phyloP scores from a whole-genome alignment of 2,797 vertebrate species.

The Parambassis ranga region DNA sequence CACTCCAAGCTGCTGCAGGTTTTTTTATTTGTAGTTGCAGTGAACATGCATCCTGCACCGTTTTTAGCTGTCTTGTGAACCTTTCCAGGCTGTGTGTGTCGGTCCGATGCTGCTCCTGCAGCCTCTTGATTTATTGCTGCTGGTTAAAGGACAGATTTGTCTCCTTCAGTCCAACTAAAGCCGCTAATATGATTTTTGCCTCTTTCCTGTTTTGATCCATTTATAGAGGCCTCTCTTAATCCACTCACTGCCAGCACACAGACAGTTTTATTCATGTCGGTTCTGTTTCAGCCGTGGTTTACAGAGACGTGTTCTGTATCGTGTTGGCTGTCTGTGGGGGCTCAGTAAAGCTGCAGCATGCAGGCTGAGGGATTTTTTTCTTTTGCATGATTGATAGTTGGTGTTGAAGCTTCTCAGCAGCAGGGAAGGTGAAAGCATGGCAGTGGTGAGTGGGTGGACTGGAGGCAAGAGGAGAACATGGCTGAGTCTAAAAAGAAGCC shows the following conservation, averaged over 20 bases:
- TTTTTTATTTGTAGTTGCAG: background rate
- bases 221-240: slow-evolving; percentile 45
- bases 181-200: slow-evolving; percentile 18
- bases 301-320: too few relatives aligned
- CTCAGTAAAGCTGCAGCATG: background rate
- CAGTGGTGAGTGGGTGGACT: slow-evolving; percentile 55
- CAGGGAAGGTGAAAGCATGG: slow-evolving; percentile 30
- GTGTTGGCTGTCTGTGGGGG: too few relatives aligned
- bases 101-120: background rate
- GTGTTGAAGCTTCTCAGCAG: slow-evolving; percentile 1
- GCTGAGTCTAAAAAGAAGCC: background rate
- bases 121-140: background rate
- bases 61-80: background rate
- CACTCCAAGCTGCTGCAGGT: too few relatives aligned
- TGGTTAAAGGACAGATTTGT: background rate
- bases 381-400: background rate
- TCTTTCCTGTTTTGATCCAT: slow-evolving; percentile 34
- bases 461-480: slow-evolving; percentile 7
- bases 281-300: too few relatives aligned
- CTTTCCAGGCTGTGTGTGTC: background rate
- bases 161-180: slow-evolving; percentile 8
- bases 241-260: slow-evolving; percentile 20
- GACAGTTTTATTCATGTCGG: background rate
- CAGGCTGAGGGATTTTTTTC: background rate
- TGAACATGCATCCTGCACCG: background rate